Evolutionary conservation across 2,888 invertebrate genomes (phyloP).

Genomic region (Blastobasis adustella): DNA sequence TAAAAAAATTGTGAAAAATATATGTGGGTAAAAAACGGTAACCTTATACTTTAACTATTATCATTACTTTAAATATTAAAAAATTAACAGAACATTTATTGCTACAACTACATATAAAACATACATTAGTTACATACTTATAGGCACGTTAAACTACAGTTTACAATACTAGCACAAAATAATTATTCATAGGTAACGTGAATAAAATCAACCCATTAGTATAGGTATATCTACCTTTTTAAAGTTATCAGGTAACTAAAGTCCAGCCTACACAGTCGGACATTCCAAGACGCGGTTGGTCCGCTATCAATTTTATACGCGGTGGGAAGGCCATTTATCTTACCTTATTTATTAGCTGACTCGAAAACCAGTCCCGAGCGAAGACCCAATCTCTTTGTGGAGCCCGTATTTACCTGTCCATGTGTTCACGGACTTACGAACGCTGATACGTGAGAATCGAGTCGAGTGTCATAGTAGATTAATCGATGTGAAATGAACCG

Average conservation of each 20-base stretch:
- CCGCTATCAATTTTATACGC: constrained; percentile 71
- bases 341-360: constrained; percentile 70
- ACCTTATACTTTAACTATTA: too few relatives aligned
- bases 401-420: constrained; percentile 45
- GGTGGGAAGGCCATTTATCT: constrained; percentile 71
- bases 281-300: constrained; percentile 55
- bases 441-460: constrained; percentile 34
- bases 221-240: constrained; percentile 4
- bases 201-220: constrained; percentile 37
- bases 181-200: too few relatives aligned
- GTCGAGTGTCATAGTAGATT: constrained; percentile 19
- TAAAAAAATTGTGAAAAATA: too few relatives aligned
- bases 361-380: constrained; percentile 56
- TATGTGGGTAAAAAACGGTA: too few relatives aligned
- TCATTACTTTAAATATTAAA: too few relatives aligned
- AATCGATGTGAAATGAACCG: constrained; percentile 40
- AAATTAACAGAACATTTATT: too few relatives aligned
- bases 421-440: constrained; percentile 34
- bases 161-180: too few relatives aligned
- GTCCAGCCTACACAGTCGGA: constrained; percentile 43
- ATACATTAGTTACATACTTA: too few relatives aligned
- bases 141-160: too few relatives aligned
- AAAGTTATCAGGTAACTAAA: constrained; percentile 33
- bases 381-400: constrained; percentile 46
- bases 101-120: too few relatives aligned